Conservation (phyloP, 2,888 invertebrate species). For the Timema cristinae region DNA sequence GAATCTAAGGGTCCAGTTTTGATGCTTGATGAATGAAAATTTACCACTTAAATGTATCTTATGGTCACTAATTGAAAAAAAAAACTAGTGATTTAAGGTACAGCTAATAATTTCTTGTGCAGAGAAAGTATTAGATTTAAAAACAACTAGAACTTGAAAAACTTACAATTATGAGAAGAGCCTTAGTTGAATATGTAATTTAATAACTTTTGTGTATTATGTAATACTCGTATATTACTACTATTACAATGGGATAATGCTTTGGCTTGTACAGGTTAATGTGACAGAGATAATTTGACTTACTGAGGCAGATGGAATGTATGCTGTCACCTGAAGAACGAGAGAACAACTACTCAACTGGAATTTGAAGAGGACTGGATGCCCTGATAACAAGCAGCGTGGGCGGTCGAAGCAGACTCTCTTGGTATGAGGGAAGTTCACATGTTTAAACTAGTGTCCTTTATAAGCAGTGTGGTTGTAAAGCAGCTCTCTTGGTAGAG, state of each 20-base stretch:
- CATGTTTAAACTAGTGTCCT: slow-evolving; percentile 2
- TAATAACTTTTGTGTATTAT: too few species aligned
- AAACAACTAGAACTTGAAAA: too few species aligned
- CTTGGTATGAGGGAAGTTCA: slow-evolving; percentile 15
- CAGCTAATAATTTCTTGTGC: too few species aligned
- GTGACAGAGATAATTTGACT: slow-evolving; percentile 88
- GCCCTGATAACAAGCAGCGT: slow-evolving; percentile 33
- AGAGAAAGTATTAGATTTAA: too few species aligned
- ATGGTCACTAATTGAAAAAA: too few species aligned
- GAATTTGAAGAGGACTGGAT: slow-evolving; percentile 62
- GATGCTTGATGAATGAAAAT: too few species aligned
- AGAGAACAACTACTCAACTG: slow-evolving; percentile 57
- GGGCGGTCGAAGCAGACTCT: slow-evolving; percentile 25
- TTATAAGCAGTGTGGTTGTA: slow-evolving; percentile 34
- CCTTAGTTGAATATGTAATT: too few species aligned
- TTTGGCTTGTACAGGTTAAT: slow-evolving; percentile 58
- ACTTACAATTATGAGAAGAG: neutral
- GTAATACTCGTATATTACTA: too few species aligned
- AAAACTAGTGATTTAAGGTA: too few species aligned
- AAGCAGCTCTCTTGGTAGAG: slow-evolving; percentile 22
- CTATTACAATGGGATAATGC: slow-evolving; percentile 21
- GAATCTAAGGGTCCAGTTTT: too few species aligned
- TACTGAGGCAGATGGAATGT: slow-evolving; percentile 67
- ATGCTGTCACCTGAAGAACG: slow-evolving; percentile 59
- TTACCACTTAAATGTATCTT: too few species aligned